Percentiles rank a stretch among this genome's conserved stretches.
These are phyloP conservation scores for Dermochelys coriacea DNA, from an alignment of 2,797 vertebrate genomes.

Conservation along the genomic window DNA sequence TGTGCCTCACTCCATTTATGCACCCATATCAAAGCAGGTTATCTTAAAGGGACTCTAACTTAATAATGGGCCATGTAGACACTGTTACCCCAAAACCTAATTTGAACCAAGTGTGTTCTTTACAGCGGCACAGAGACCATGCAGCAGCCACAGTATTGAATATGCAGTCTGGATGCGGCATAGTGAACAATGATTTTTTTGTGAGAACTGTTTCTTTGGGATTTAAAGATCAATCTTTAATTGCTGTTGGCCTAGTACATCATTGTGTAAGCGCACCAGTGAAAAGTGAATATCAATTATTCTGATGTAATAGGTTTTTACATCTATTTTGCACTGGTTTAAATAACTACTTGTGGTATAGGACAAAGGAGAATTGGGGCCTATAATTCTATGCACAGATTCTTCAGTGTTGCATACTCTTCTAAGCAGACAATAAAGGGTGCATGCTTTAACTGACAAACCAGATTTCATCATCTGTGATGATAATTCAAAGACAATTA, in stretches of 20 bases:
- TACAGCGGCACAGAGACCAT: neutral
- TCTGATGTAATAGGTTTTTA: neutral
- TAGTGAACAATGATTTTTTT: neutral
- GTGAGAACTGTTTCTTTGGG: rapidly evolving
- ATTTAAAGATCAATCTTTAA: neutral
- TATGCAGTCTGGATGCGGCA: rapidly evolving
- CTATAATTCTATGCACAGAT: rapidly evolving
- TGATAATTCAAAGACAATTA: neutral
- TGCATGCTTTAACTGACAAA: neutral
- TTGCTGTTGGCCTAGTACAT: neutral
- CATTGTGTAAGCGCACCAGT: rapidly evolving
- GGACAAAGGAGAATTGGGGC: neutral
- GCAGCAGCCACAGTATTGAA: neutral
- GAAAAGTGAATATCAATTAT: neutral
- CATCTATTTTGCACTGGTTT: neutral
- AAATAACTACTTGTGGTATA: rapidly evolving
- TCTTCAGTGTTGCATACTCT: rapidly evolving
- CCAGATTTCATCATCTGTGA: neutral
- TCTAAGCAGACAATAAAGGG: neutral
- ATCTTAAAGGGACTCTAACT: neutral
- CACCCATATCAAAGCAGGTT: neutral
- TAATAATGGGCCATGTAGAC: neutral
- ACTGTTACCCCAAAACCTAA: neutral
- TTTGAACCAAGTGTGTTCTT: neutral
- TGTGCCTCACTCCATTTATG: neutral